Conservation (phyloP, 2,113 vertebrate genomes). For the Microtus oregoni region DNA sequence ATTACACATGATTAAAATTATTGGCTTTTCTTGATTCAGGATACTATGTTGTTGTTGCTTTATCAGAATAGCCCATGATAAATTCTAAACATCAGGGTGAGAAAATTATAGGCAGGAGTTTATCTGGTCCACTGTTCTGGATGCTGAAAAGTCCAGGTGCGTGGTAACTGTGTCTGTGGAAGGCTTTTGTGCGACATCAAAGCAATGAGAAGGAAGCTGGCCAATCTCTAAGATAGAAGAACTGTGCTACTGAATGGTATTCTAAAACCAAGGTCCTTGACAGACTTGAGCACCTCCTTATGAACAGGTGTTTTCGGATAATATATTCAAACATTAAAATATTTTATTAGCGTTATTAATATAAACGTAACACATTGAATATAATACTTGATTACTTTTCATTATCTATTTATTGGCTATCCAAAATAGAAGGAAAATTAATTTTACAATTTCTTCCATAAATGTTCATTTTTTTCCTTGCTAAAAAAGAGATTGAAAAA, state of each 20-base stretch:
- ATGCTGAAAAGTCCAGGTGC: neutral
- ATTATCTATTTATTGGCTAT: slow-evolving; percentile 25
- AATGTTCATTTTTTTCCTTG: neutral
- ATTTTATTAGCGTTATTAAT: neutral
- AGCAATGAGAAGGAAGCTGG: neutral
- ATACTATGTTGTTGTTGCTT: neutral
- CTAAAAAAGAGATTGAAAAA: neutral
- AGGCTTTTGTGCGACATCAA: neutral
- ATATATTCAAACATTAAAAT: neutral
- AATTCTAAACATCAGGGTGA: neutral
- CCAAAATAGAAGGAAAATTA: neutral
- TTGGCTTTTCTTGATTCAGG: neutral
- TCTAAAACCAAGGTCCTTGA: neutral
- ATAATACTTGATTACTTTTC: neutral
- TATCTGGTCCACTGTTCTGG: neutral
- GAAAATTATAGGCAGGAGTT: neutral
- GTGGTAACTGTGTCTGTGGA: neutral
- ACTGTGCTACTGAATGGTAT: neutral
- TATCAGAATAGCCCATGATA: neutral
- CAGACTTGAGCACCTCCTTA: neutral
- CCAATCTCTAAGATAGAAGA: neutral
- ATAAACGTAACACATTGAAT: neutral
- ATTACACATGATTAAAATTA: neutral
- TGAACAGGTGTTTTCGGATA: neutral
- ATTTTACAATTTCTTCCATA: slow-evolving; percentile 4